These are phyloP conservation scores for Serranus cabrilla DNA, from an alignment of 2,797 vertebrate genomes.

Conservation along the genomic window DNA sequence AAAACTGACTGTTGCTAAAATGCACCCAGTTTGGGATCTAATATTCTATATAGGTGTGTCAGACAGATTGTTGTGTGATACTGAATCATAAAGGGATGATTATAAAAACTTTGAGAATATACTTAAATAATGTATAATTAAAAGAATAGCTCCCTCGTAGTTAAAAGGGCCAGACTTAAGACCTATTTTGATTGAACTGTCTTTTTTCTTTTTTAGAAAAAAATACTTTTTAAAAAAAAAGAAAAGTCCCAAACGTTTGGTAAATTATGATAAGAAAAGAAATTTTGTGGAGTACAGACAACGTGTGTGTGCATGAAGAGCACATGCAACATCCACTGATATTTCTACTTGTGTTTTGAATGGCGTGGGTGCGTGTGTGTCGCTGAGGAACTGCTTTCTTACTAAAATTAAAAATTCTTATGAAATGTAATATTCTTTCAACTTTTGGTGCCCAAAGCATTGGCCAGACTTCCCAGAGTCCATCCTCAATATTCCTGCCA, in stretches of 20 bases:
- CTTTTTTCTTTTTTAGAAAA: constrained; percentile 53
- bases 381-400: constrained; percentile 69
- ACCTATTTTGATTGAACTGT: constrained; percentile 78
- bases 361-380: constrained; percentile 64
- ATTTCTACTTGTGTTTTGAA: constrained; percentile 79
- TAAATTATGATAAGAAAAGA: constrained; percentile 65
- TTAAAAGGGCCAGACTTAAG: constrained; percentile 59
- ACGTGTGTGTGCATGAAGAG: constrained; percentile 69
- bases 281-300: constrained; percentile 59
- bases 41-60: constrained; percentile 45
- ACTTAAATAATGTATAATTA: constrained; percentile 64
- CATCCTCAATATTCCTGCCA: constrained; percentile 70
- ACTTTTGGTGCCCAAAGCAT: constrained; percentile 73
- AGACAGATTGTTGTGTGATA: constrained; percentile 57
- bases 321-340: constrained; percentile 68
- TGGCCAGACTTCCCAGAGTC: constrained; percentile 66
- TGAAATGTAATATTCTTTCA: constrained; percentile 70
- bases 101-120: constrained; percentile 52
- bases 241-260: constrained; percentile 61
- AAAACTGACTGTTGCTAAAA: constrained; percentile 64
- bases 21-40: constrained; percentile 53
- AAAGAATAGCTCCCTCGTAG: constrained; percentile 58
- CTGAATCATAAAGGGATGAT: constrained; percentile 51
- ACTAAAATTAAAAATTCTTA: constrained; percentile 58
- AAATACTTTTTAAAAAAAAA: background rate